Evolutionary conservation across 2,113 vertebrate genomes (phyloP).

Genomic region (Nesogale talazaci): DNA sequence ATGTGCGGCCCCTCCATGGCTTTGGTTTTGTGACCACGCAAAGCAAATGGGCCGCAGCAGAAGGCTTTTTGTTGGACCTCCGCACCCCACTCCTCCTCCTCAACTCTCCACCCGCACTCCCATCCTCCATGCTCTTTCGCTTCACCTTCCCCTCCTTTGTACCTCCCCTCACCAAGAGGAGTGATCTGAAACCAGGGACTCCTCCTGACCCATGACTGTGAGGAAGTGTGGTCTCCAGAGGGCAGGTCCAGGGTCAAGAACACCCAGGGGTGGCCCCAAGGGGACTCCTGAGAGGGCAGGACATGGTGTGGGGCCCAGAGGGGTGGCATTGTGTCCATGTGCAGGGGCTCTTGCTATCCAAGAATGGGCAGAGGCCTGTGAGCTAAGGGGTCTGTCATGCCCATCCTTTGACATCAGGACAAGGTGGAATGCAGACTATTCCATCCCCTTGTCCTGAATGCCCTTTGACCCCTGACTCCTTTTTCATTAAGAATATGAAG

Average conservation of each 20-base stretch:
- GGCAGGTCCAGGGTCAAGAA: neutral
- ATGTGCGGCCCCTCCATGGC: neutral
- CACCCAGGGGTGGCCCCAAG: no score
- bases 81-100: neutral
- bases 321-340: neutral
- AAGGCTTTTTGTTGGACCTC: constrained; percentile 30
- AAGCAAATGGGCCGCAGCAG: constrained; percentile 1
- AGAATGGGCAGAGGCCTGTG: neutral
- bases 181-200: accelerated
- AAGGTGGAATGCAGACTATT: neutral
- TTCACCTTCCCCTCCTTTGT: neutral
- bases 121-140: neutral
- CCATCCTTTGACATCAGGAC: neutral
- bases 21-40: constrained; percentile 24
- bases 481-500: no score
- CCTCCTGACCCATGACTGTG: accelerated
- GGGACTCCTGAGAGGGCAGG: neutral
- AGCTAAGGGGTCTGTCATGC: neutral
- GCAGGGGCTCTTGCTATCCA: no score
- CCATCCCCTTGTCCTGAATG: neutral
- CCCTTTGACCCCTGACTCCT: no score
- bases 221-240: neutral
- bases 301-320: neutral
- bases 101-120: no score
- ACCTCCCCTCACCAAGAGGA: neutral